Percentiles rank a stretch among this genome's conserved stretches.
Evolutionary conservation across 2,888 invertebrate genomes (phyloP).

Genomic region (Isotomurus palustris): DNA sequence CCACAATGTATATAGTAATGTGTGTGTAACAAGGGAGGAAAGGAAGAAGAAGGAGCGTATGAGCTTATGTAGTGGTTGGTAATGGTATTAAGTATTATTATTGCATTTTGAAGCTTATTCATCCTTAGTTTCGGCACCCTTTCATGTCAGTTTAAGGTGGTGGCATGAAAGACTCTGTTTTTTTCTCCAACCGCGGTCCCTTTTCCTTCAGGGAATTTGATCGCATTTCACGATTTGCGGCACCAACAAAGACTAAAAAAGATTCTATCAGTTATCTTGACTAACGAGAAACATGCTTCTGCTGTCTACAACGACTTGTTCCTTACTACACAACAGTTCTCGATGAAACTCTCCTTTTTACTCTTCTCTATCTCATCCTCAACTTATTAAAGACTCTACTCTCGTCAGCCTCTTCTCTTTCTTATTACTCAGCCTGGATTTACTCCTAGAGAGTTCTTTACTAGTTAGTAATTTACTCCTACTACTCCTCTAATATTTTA

Average conservation of each 20-base stretch:
- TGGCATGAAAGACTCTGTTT: slow-evolving; percentile 40
- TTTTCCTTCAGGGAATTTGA: slow-evolving; percentile 40
- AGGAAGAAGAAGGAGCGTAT: too few species aligned
- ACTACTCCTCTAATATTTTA: too few species aligned
- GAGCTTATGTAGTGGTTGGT: slow-evolving; percentile 4
- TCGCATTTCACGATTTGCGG: slow-evolving; percentile 45
- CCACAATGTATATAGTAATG: slow-evolving; percentile 16
- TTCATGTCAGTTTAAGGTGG: slow-evolving; percentile 38
- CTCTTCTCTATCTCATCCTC: slow-evolving; percentile 4
- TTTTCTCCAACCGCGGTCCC: slow-evolving; percentile 31
- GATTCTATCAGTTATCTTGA: slow-evolving; percentile 41
- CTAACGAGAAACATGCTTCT: slow-evolving; percentile 36
- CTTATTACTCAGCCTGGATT: background rate
- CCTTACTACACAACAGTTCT: slow-evolving; percentile 4
- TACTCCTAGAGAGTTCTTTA: background rate
- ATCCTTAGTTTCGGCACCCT: slow-evolving; percentile 37
- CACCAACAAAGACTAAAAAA: slow-evolving; percentile 37
- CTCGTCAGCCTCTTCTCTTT: background rate
- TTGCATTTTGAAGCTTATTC: slow-evolving; percentile 15
- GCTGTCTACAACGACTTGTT: slow-evolving; percentile 16
- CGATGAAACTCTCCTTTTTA: background rate
- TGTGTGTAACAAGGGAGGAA: too few species aligned
- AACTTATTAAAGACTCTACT: background rate
- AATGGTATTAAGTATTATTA: slow-evolving; percentile 13
- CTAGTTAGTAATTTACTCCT: too few species aligned